These are phyloP conservation scores for Tachycineta bicolor DNA, from an alignment of 2,113 vertebrate species.

Conservation along the genomic window DNA sequence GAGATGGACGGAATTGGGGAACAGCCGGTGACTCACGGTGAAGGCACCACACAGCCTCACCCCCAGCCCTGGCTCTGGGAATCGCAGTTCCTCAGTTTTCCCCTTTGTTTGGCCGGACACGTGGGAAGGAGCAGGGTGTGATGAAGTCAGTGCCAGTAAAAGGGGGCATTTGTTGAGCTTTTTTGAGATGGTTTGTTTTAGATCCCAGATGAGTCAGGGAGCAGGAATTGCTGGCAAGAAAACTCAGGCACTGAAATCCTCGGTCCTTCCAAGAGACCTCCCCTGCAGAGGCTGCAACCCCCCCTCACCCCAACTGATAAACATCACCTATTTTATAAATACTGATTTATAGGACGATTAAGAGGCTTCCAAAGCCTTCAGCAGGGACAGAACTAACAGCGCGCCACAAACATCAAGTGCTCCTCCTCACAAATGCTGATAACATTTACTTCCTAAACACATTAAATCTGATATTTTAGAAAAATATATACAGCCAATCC, in stretches of 20 bases:
- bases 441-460: slow-evolving; percentile 29
- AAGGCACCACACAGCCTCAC: background rate
- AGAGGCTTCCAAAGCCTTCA: background rate
- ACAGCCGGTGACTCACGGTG: rapidly evolving
- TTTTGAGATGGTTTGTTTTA: background rate
- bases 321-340: background rate
- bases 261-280: background rate
- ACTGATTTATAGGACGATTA: background rate
- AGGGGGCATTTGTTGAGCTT: slow-evolving; percentile 53
- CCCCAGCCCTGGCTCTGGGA: background rate
- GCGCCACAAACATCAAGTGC: background rate
- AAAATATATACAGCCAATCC: background rate
- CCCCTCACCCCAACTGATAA: background rate
- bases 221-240: slow-evolving; percentile 34
- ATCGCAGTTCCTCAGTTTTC: background rate
- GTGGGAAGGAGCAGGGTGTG: slow-evolving; percentile 73
- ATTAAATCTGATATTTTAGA: background rate
- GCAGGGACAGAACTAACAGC: background rate
- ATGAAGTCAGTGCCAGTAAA: slow-evolving; percentile 43
- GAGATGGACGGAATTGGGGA: background rate
- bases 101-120: slow-evolving; percentile 24
- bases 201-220: slow-evolving; percentile 49
- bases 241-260: background rate
- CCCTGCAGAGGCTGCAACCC: background rate
- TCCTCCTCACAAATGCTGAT: background rate